A percentile compares a stretch with the other conserved stretches of the same genome.
phyloP scores from a whole-genome alignment of 2,797 vertebrate species.

The Hirundo rustica region DNA sequence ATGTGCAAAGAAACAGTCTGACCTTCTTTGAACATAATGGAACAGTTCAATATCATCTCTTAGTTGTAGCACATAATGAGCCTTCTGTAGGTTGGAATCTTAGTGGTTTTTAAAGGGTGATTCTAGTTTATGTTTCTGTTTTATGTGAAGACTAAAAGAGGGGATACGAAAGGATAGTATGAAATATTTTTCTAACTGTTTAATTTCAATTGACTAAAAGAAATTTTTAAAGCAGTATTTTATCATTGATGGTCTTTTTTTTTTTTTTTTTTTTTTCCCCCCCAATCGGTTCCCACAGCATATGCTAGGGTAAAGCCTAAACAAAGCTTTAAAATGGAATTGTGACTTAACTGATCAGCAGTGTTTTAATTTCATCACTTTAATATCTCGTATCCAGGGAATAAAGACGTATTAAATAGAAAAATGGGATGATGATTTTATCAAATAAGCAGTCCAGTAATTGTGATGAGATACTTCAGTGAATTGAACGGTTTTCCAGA shows the following conservation, averaged over 20 bases:
- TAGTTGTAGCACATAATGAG: background rate
- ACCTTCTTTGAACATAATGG: background rate
- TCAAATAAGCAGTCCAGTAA: conserved; percentile 22
- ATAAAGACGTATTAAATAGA: background rate
- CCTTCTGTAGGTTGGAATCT: background rate
- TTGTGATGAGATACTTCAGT: background rate
- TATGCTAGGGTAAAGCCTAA: background rate
- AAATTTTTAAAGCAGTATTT: background rate
- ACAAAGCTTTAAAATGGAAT: background rate
- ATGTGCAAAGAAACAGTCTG: background rate
- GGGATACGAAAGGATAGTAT: background rate
- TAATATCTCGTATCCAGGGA: background rate
- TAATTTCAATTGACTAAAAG: background rate
- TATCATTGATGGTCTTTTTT: background rate
- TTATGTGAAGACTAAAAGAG: background rate
- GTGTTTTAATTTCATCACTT: background rate
- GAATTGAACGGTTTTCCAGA: background rate
- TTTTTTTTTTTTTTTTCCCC: background rate
- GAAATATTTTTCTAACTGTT: background rate
- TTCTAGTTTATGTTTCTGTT: background rate
- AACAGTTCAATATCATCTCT: background rate
- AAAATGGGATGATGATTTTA: conserved; percentile 11
- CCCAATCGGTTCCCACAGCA: background rate
- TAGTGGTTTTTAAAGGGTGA: background rate
- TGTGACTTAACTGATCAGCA: background rate